Evolutionary conservation across 2,113 vertebrate genomes (phyloP).

Genomic region (Bettongia penicillata): DNA sequence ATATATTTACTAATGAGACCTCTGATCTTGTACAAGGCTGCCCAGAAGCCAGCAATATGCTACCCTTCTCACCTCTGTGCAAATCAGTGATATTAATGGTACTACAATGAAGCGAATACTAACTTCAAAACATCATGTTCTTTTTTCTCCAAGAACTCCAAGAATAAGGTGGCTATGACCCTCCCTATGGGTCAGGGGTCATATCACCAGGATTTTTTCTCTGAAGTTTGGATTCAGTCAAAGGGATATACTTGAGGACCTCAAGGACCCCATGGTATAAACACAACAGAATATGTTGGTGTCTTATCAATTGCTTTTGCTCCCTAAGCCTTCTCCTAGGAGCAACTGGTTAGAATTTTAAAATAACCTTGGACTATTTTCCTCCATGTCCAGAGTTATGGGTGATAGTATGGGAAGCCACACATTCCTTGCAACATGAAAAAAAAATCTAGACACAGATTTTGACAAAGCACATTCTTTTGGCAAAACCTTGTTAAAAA

Average conservation of each 20-base stretch:
- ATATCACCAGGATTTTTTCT: too few relatives aligned
- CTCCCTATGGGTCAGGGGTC: not conserved
- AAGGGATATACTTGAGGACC: too few relatives aligned
- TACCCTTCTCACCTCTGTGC: not conserved
- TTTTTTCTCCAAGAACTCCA: not conserved
- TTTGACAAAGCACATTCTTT: not conserved
- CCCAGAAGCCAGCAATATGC: not conserved
- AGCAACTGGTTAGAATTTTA: not conserved
- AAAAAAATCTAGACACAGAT: not conserved
- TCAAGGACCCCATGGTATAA: not conserved
- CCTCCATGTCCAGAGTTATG: not conserved
- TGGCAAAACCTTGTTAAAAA: not conserved
- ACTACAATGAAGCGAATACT: too few relatives aligned
- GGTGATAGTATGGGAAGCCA: not conserved
- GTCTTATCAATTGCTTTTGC: not conserved
- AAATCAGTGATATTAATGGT: not conserved
- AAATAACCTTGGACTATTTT: not conserved
- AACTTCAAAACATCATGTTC: not conserved
- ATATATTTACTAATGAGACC: not conserved
- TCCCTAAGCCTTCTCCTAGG: not conserved
- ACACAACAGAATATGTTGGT: not conserved
- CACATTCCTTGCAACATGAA: not conserved
- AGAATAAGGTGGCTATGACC: not conserved
- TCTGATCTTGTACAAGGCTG: not conserved
- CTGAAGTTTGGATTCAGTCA: too few relatives aligned